Evolutionary conservation across 2,888 invertebrate species (phyloP).

Genomic region (Athalia cordata): DNA sequence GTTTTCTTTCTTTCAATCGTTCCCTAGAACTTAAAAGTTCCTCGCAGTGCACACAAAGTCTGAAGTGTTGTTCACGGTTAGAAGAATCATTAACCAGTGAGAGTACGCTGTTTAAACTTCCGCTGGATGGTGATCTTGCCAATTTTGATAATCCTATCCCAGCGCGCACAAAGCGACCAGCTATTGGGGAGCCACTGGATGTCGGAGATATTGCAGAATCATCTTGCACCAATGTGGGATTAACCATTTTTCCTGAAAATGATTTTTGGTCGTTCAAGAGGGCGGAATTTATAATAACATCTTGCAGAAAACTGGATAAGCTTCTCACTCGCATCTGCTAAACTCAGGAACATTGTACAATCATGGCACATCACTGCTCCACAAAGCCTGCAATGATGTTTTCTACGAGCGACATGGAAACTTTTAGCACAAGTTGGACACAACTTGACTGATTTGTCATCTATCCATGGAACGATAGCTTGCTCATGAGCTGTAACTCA

Average conservation of each 20-base stretch:
- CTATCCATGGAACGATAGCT: constrained; percentile 91
- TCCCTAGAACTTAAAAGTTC: constrained; percentile 87
- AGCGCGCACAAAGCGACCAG: constrained; percentile 64
- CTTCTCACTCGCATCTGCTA: constrained; percentile 85
- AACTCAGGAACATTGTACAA: constrained; percentile 90
- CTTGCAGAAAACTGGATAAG: neutral
- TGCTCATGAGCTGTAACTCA: constrained; percentile 77
- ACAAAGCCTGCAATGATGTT: constrained; percentile 97
- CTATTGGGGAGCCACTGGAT: constrained; percentile 59
- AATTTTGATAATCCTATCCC: constrained; percentile 68
- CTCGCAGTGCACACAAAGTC: constrained; percentile 86
- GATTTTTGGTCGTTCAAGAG: neutral
- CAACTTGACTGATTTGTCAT: constrained; percentile 90
- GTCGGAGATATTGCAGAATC: constrained; percentile 66
- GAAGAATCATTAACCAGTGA: constrained; percentile 67
- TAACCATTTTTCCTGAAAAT: constrained; percentile 76
- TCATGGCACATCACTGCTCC: constrained; percentile 95
- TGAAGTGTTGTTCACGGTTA: constrained; percentile 77
- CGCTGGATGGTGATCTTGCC: constrained; percentile 73
- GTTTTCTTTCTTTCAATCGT: constrained; percentile 87
- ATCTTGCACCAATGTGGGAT: constrained; percentile 73
- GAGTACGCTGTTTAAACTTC: constrained; percentile 73
- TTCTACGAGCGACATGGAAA: constrained; percentile 90
- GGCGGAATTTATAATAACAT: neutral
- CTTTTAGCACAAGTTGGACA: constrained; percentile 94